Evolutionary conservation across 2,113 vertebrate genomes (phyloP).

Genomic region (Gymnogyps californianus): DNA sequence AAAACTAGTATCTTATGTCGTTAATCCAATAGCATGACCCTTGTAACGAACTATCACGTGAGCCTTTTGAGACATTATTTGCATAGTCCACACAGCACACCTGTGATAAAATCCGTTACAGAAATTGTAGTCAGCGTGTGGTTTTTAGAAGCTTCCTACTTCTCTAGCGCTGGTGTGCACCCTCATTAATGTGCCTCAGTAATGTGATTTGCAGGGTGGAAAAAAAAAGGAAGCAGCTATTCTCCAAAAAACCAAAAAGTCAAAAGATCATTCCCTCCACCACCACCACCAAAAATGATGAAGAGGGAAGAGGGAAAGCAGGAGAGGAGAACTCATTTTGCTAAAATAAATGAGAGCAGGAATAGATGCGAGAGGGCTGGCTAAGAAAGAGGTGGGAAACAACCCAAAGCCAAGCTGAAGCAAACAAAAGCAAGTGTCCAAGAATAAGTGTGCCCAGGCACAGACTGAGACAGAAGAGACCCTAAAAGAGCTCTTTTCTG

Average conservation of each 20-base stretch:
- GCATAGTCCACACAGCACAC: neutral
- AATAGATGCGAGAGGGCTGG: accelerated
- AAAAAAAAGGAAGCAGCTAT: neutral
- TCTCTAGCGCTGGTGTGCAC: neutral
- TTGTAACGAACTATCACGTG: accelerated
- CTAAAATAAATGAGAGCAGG: neutral
- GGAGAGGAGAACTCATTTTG: neutral
- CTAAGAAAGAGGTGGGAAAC: neutral
- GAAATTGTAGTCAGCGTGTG: accelerated
- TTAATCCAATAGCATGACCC: neutral
- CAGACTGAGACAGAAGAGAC: neutral
- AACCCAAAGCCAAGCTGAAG: neutral
- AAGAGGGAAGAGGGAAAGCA: neutral
- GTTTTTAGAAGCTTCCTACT: neutral
- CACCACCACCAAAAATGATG: neutral
- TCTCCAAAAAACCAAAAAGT: neutral
- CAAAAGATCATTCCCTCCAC: neutral
- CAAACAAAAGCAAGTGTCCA: neutral
- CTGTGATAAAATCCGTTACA: neutral
- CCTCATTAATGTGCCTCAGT: neutral
- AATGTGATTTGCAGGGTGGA: neutral
- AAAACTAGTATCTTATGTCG: neutral
- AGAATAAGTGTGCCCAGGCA: neutral
- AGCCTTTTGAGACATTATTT: neutral
- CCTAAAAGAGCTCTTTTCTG: neutral